These are phyloP conservation scores for Alloscopus bannaensis DNA, from an alignment of 2,888 invertebrate species.

Conservation along the genomic window DNA sequence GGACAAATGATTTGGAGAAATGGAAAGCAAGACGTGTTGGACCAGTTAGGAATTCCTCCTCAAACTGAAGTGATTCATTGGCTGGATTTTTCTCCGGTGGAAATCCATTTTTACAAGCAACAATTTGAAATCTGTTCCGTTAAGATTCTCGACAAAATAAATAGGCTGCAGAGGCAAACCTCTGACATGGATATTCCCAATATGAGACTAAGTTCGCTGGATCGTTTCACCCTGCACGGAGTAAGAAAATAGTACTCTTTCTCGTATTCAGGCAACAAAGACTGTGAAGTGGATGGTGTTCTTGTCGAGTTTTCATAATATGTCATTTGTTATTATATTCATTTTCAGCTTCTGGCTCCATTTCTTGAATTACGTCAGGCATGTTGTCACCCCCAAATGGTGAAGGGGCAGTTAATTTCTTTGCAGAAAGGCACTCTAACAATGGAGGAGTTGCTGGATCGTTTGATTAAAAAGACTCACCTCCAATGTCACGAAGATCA, in stretches of 20 bases:
- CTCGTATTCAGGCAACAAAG: background rate
- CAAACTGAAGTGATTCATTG: slow-evolving; percentile 80
- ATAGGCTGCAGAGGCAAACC: slow-evolving; percentile 41
- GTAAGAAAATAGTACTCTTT: slow-evolving; percentile 72
- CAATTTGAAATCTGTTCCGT: slow-evolving; percentile 78
- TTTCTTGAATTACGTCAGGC: slow-evolving; percentile 82
- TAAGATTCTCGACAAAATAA: slow-evolving; percentile 76
- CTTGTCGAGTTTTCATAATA: slow-evolving; percentile 15
- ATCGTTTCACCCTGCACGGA: slow-evolving; percentile 76
- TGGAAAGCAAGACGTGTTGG: slow-evolving; percentile 81
- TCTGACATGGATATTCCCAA: slow-evolving; percentile 36
- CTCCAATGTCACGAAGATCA: slow-evolving; percentile 81
- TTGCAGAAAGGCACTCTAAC: slow-evolving; percentile 78
- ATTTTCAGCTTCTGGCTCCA: slow-evolving; percentile 79
- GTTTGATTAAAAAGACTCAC: slow-evolving; percentile 80
- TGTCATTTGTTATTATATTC: slow-evolving; percentile 4
- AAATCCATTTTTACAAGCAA: slow-evolving; percentile 84
- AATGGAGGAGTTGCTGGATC: slow-evolving; percentile 82
- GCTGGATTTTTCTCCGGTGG: slow-evolving; percentile 83
- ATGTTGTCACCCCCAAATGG: slow-evolving; percentile 83
- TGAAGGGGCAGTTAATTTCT: slow-evolving; percentile 78
- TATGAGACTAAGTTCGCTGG: slow-evolving; percentile 74
- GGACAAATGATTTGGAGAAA: slow-evolving; percentile 83
- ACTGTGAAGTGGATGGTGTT: background rate
- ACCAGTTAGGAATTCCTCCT: slow-evolving; percentile 83